Evolutionary conservation across 2,797 vertebrate species (phyloP).

Genomic region (Okamejei kenojei): DNA sequence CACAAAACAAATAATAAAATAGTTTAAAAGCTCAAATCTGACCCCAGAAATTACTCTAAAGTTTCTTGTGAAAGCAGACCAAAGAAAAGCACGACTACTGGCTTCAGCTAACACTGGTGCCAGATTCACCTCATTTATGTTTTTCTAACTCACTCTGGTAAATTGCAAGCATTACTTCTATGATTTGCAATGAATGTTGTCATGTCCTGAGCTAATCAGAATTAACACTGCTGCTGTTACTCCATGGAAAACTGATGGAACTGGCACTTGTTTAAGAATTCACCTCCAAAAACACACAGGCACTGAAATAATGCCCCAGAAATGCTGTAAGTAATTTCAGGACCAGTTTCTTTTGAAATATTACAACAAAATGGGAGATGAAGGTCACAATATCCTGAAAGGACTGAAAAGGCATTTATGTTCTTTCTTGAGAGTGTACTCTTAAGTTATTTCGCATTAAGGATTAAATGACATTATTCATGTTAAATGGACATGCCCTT

Average conservation of each 20-base stretch:
- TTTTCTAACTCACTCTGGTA: not conserved
- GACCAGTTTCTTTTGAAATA: not conserved
- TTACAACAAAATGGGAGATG: not conserved
- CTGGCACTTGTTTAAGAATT: not conserved
- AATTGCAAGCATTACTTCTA: not conserved
- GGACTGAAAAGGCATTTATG: conserved; percentile 7
- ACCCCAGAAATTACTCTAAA: not conserved
- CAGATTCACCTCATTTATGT: not conserved
- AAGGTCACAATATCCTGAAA: conserved; percentile 24
- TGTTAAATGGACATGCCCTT: conserved; percentile 23
- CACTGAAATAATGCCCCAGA: not conserved
- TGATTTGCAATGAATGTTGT: not conserved
- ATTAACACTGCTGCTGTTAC: not conserved
- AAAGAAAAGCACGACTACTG: not conserved
- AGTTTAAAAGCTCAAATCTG: not conserved
- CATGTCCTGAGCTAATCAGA: not conserved
- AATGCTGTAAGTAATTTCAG: not conserved
- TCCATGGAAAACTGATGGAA: no score
- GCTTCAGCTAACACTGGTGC: not conserved
- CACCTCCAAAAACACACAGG: not conserved
- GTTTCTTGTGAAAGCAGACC: not conserved
- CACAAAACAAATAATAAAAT: not conserved
- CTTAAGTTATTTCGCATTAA: conserved; percentile 24
- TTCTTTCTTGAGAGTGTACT: not conserved
- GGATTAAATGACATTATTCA: conserved; percentile 20